Conservation (phyloP, 2,797 vertebrate species). For the Lophotriccus pileatus region DNA sequence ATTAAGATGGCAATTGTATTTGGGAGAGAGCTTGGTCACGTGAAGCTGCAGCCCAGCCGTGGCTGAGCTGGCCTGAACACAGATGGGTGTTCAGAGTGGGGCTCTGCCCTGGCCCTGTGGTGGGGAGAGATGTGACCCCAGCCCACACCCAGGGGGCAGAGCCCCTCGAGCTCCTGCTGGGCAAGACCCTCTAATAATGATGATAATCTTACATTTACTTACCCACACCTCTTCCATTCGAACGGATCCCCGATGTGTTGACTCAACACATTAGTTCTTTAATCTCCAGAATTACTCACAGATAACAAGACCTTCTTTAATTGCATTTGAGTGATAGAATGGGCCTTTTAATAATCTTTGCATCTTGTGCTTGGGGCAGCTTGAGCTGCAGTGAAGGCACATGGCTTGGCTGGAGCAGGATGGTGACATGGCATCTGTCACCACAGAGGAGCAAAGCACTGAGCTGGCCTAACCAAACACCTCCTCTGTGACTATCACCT, state of each 20-base stretch:
- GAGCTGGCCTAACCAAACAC: neutral
- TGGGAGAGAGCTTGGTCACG: neutral
- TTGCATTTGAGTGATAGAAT: neutral
- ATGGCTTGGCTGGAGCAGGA: neutral
- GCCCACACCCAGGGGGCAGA: neutral
- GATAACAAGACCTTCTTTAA: neutral
- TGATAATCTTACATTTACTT: too few relatives aligned
- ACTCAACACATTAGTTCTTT: fast-evolving
- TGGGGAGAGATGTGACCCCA: too few relatives aligned
- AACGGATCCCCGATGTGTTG: neutral
- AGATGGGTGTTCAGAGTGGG: neutral
- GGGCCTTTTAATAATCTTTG: neutral
- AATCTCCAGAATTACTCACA: neutral
- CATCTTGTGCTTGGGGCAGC: neutral
- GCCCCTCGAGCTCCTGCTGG: neutral
- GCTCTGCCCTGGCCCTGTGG: too few relatives aligned
- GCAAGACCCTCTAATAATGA: too few relatives aligned
- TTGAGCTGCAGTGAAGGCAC: too few relatives aligned
- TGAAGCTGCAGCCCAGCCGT: neutral
- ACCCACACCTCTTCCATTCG: neutral
- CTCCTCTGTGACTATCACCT: neutral
- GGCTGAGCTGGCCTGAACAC: neutral
- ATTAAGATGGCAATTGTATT: neutral
- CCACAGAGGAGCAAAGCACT: neutral
- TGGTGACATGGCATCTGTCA: neutral